These are phyloP conservation scores for Salvator merianae DNA, from an alignment of 2,113 vertebrate species.

Conservation along the genomic window DNA sequence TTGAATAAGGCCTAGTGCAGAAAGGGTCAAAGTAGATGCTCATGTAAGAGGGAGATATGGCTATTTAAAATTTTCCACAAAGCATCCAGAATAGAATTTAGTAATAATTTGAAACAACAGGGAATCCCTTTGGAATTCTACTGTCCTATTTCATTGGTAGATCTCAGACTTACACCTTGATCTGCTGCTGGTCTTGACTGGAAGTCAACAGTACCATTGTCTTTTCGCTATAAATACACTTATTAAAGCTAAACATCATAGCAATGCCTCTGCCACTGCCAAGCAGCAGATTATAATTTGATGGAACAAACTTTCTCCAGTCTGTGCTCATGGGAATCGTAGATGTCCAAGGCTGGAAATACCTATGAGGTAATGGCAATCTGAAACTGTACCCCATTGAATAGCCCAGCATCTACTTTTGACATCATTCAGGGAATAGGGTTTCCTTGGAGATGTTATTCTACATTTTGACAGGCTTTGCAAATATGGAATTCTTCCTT, in stretches of 20 bases:
- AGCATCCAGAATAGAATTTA: too few species aligned
- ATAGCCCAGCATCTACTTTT: slow-evolving; percentile 46
- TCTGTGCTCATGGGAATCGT: slow-evolving; percentile 42
- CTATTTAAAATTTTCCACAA: too few species aligned
- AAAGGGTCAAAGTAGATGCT: too few species aligned
- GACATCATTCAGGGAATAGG: slow-evolving; percentile 51
- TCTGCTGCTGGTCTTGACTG: background rate
- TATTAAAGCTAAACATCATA: slow-evolving; percentile 4
- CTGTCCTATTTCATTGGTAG: background rate
- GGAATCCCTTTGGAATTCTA: too few species aligned
- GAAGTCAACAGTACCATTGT: background rate
- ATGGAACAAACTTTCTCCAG: slow-evolving; percentile 25
- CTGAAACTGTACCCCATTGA: slow-evolving; percentile 20
- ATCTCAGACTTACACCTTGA: background rate
- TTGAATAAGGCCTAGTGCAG: too few species aligned
- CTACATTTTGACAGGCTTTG: slow-evolving; percentile 25
- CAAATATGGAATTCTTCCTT: slow-evolving; percentile 55
- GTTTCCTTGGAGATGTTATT: slow-evolving; percentile 45
- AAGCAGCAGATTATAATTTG: slow-evolving; percentile 41
- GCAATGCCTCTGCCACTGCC: slow-evolving; percentile 16
- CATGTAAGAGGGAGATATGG: too few species aligned
- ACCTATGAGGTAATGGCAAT: slow-evolving; percentile 53
- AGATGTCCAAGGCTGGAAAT: slow-evolving; percentile 42
- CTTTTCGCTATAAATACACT: too few species aligned
- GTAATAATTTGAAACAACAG: too few species aligned